Evolutionary conservation across 2,113 vertebrate genomes (phyloP), one percentile per base, ranked within the genome.

Genomic region (Lamprotornis superbus): DNA sequence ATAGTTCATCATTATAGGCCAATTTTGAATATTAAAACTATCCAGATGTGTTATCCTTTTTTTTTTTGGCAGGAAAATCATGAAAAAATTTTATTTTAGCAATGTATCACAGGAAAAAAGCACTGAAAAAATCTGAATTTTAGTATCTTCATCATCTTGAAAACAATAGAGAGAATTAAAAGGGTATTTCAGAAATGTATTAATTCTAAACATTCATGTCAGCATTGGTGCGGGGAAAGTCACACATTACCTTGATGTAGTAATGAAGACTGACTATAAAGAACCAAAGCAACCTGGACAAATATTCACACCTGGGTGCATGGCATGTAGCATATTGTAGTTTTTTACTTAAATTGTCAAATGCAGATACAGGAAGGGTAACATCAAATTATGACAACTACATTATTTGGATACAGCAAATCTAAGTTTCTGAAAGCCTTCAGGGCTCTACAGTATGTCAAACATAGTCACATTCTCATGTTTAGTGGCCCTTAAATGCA

Each of bases 371-470:
- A 85, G 78, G 77, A 89, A 93, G 61, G 63, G 61, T 89, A 94
- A 68, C 69, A 79, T 94, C 89, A 91, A 83, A 55, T 89, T 89
- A 83, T 96, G 86, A 95, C 93, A 95, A 94, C 77, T 89, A 47
- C 86, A 80, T 94, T 95, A 96, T 91, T 95, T 79, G 74, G 39
- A 89, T 92, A 93, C 28, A 91, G 83, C 57, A 95, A 92, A 93
- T 92, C 80, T 96, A 93, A 96, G 83, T 96, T 97, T 93, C 68
- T 64, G 79, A 97, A 52, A 90, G 75, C 94, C 95, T 95, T 95
- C 64, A 52, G 93, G 95, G 94, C 77, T 78, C 83, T 83, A 92
- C 56, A 67, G 75, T 63, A 91, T 68, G 94, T 95, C 96, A 97
- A 96, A 94, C 28, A 76, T 4, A 63, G 86, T 94, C 95, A 94